These are phyloP conservation scores for Mastomys coucha DNA, from an alignment of 2,113 vertebrate species.

Conservation along the genomic window DNA sequence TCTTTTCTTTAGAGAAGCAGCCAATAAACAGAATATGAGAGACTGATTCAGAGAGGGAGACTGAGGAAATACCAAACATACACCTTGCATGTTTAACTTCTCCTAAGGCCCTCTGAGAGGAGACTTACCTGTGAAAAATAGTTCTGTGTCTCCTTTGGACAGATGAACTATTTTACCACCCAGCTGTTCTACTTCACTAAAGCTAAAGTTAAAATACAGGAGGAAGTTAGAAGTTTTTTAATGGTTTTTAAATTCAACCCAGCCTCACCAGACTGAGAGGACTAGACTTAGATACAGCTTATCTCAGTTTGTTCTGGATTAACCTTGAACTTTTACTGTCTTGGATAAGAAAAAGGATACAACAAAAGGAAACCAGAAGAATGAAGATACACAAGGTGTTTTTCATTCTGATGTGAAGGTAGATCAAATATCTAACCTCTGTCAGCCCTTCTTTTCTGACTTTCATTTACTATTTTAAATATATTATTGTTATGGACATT, in stretches of 20 bases:
- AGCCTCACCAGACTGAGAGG: background rate
- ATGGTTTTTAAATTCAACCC: background rate
- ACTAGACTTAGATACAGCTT: background rate
- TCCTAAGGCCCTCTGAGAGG: background rate
- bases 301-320: background rate
- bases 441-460: background rate
- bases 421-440: background rate
- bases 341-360: background rate
- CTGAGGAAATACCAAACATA: background rate
- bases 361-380: background rate
- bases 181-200: background rate
- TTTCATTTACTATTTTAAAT: background rate
- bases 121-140: background rate
- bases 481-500: background rate
- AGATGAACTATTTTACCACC: background rate
- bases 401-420: background rate
- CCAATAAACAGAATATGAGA: background rate
- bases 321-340: background rate
- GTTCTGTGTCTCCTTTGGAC: background rate
- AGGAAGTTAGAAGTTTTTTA: background rate
- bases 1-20: background rate
- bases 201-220: conserved; percentile 11
- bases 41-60: background rate
- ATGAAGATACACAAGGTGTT: background rate
- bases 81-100: background rate